Base-by-base conservation (phyloP, 37 sponge, comb jelly and placozoan species). In the Crambe crambe region DNA sequence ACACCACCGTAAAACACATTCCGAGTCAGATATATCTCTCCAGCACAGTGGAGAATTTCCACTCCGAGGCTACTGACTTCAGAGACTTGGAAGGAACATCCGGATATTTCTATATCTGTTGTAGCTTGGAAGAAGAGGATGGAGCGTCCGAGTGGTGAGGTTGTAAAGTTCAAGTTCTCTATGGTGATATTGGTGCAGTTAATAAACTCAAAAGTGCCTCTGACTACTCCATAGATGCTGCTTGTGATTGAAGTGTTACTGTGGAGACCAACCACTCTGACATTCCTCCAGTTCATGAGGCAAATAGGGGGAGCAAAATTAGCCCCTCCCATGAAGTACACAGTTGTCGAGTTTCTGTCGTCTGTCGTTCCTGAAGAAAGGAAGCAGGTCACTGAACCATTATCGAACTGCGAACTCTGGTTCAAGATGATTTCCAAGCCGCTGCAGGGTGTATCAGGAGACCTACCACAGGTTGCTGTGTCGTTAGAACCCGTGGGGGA, bases 181-280 rank as follows among this genome's bases (percentile, higher is more conserved):
- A 92, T 38, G 47, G 74, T 68, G 15, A 87, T 47, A 76, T 84
- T 81, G n/a, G 47, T 74, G 68, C 85, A 87, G 34, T 76, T 47
- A 26, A 18, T 34, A 65, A 87, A 77, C 0, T 68, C 38, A 5
- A 92, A 73, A 5, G 87, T 27, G 8, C 78, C 84, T 41, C 44
- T 40, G n/a, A 17, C 10, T 8, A 35, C 81, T n/a, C 57, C 80
- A 0, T 60, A 5, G 18, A 2, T 32, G 2, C 18, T 37, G 31
- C 67, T 63, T 21, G 34, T 70, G 36, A 85, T 66, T 3, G 58
- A 62, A 2, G 37, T 71, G 31, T 31, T 43, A 15, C 20, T 61
- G 21, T 73, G 81, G 20, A 44, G 29, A 22, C 77, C 84, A 10
- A 70, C 62, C 25, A 81, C n/a, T 2, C 42, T 58, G 29, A 89